Percentiles rank a stretch among this genome's conserved stretches.
Evolutionary conservation across 2,113 vertebrate species (phyloP).

Genomic region (Petroica traversi): DNA sequence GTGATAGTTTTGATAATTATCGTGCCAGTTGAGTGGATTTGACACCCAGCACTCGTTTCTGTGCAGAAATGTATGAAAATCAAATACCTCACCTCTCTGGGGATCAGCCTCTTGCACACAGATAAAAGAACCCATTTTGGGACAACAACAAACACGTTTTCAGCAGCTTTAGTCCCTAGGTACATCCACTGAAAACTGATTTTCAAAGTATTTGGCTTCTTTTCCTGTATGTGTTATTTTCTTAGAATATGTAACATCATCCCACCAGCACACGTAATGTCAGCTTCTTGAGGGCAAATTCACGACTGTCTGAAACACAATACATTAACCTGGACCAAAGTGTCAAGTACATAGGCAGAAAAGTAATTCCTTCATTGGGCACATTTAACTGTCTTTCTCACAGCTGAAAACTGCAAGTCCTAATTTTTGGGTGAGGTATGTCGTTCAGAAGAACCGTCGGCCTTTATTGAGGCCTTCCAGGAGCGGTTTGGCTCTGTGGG

Average conservation of each 20-base stretch:
- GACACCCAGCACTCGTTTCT: neutral
- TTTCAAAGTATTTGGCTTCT: neutral
- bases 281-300: neutral
- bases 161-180: neutral
- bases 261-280: neutral
- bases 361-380: neutral
- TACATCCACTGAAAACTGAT: neutral
- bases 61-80: neutral
- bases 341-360: neutral
- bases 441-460: neutral
- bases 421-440: accelerated
- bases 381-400: neutral
- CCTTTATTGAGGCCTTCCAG: accelerated
- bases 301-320: neutral
- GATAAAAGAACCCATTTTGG: neutral
- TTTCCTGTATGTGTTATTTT: neutral
- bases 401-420: neutral
- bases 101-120: neutral
- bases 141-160: neutral
- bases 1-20: neutral
- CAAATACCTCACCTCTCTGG: neutral
- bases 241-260: neutral
- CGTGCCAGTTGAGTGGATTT: accelerated
- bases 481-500: accelerated
- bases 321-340: neutral